Evolutionary conservation across 2,113 vertebrate species (phyloP), one percentile per base, ranked within the genome.

Genomic region (Pipra filicauda): DNA sequence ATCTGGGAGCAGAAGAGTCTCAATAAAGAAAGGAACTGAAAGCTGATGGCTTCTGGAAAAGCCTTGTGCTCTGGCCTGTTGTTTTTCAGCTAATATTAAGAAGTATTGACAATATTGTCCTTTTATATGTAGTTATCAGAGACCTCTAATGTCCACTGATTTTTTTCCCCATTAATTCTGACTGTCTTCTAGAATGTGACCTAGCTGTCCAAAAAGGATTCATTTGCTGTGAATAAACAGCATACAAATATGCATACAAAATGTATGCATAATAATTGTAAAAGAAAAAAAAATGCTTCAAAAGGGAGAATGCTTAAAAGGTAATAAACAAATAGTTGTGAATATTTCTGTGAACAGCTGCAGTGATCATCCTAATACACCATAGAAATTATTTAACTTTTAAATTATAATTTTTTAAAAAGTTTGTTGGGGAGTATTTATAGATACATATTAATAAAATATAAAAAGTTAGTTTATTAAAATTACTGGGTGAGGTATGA

Each of bases 1-100:
- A 59, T 1, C 4, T 57, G 13, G 8, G 26, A 48, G 8, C 0
- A 4, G 37, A 9, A n/a, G 6, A 79, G 12, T n/a, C 17, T 54
- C n/a, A 76, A 51, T 41, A 64, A 82, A 75, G 46, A 37, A 85
- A 54, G 5, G 11, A 83, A 83, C 4, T 65, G 57, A 76, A 83
- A 89, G 4, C 5, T 59, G 22, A 37, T 31, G n/a, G 6, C 22
- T 88, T 18, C 7, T 54, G 20, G 30, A 59, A 91, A 86, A 88
- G 6, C 5, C 1, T 4, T 49, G 6, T 85, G 20, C 27, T 83
- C 30, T 14, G 5, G 2, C 10, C 20, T 69, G 20, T 8, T 65
- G 1, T 14, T 76, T 83, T 83, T 57, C 46, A 58, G 13, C 4
- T 13, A 43, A 4, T 51, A 46, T 35, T 51, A 51, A 8, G 4